A percentile compares a stretch with the other conserved stretches of the same genome.
Conservation (phyloP, 2,797 vertebrate genomes). For the Sebastolobus alascanus region DNA sequence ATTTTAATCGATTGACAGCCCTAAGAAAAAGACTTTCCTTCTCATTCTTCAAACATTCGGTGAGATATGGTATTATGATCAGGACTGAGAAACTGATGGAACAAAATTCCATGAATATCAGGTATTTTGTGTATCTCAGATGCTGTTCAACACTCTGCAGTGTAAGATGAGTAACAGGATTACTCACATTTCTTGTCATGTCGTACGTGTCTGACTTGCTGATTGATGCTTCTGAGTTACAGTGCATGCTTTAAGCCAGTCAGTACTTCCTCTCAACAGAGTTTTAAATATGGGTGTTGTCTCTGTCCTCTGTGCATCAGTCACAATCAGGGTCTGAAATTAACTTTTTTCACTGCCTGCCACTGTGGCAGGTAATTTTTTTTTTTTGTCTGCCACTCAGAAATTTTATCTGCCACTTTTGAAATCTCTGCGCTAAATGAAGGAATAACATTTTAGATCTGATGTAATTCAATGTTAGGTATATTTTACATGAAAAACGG, state of each 20-base stretch:
- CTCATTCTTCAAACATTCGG: background rate
- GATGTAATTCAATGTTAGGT: no score
- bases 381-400: no score
- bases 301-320: background rate
- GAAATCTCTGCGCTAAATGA: no score
- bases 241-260: background rate
- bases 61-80: background rate
- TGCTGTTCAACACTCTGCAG: background rate
- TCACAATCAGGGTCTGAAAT: background rate
- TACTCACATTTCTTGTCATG: background rate
- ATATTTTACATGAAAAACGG: no score
- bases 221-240: background rate
- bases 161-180: background rate
- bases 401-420: no score
- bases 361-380: no score
- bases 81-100: background rate
- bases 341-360: no score
- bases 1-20: no score
- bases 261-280: background rate
- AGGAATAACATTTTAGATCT: no score
- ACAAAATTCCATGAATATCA: background rate
- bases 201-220: background rate
- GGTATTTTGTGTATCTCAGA: background rate
- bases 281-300: slow-evolving; percentile 1
- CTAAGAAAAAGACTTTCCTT: no score